A percentile compares a stretch with the other conserved stretches of the same genome.
Conservation (phyloP, 2,797 vertebrate species). For the Clangula hyemalis region DNA sequence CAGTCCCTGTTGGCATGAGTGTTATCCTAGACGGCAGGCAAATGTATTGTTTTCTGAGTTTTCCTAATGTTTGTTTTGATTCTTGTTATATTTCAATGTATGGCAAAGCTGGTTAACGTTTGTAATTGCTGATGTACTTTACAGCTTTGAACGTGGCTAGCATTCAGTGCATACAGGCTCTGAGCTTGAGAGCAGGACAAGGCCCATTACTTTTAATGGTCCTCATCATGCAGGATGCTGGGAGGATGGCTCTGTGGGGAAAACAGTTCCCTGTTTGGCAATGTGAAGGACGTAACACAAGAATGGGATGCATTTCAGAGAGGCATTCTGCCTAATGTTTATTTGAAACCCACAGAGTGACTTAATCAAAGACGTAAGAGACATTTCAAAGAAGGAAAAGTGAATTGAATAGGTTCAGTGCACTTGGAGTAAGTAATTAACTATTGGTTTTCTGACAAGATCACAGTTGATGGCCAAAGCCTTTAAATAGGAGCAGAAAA, state of each 20-base stretch:
- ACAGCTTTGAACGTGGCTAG: accelerated
- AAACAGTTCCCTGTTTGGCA: neutral
- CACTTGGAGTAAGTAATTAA: conserved; percentile 48
- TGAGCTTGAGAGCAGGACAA: neutral
- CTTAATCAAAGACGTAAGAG: conserved; percentile 31
- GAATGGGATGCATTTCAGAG: conserved; percentile 25
- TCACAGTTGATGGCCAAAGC: conserved; percentile 6
- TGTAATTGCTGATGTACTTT: neutral
- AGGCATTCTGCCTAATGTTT: conserved; percentile 5
- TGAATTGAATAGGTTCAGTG: conserved; percentile 38
- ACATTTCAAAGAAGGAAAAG: conserved; percentile 26
- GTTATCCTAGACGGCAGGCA: neutral
- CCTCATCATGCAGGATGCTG: neutral
- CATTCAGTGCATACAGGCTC: accelerated
- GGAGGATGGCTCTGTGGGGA: neutral
- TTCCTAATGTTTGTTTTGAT: neutral
- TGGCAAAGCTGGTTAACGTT: neutral
- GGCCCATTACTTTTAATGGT: neutral
- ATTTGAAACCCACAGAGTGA: conserved; percentile 21
- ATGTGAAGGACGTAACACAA: neutral
- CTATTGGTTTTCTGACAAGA: conserved; percentile 70
- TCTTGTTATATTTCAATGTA: neutral
- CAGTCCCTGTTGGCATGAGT: accelerated
- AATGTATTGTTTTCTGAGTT: neutral
- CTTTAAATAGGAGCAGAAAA: conserved; percentile 28